Conservation (phyloP, 2,113 vertebrate species). For the Ctenomys sociabilis region DNA sequence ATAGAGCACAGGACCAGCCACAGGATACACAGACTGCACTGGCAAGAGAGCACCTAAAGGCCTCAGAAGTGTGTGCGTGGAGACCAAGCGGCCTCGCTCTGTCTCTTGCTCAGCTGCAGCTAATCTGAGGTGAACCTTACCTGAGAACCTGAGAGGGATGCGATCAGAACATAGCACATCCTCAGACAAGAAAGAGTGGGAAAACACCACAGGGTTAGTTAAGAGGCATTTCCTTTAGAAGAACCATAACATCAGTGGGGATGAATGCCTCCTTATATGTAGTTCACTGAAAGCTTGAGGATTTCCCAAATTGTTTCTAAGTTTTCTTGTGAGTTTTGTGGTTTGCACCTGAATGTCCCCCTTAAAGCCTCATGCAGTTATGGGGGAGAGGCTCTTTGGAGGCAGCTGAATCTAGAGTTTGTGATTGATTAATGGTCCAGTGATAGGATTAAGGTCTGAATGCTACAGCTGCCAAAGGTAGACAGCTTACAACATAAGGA, state of each 20-base stretch:
- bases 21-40: neutral
- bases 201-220: neutral
- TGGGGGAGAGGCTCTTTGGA: neutral
- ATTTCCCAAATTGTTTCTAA: neutral
- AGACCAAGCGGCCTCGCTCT: neutral
- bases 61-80: neutral
- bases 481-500: neutral
- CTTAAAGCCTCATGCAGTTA: neutral
- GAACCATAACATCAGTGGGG: neutral
- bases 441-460: neutral
- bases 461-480: neutral
- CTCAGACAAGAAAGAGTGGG: neutral
- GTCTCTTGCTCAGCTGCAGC: neutral
- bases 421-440: neutral
- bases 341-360: neutral
- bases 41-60: neutral
- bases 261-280: neutral
- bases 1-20: neutral
- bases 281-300: neutral
- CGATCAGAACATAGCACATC: neutral
- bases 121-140: neutral
- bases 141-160: neutral
- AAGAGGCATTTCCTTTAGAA: neutral
- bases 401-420: neutral
- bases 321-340: neutral